phyloP scores from a whole-genome alignment of 30 jellyfish, hydroid and myxozoan genomes.

The Turritopsis dohrnii region DNA sequence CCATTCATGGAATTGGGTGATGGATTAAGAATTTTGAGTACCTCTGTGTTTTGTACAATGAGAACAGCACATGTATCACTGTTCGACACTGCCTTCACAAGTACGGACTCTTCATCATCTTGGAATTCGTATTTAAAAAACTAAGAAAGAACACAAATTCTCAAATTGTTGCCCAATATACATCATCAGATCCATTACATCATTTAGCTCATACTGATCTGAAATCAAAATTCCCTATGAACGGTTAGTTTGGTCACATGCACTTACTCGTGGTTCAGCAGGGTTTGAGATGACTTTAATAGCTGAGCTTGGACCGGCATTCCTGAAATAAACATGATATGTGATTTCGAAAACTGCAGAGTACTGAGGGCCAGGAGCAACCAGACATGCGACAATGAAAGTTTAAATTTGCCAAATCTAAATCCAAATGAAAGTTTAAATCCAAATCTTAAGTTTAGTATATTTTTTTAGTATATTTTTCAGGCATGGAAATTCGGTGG shows the following conservation, averaged over 20 bases:
- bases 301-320: neutral
- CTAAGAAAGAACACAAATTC: constrained; percentile 17
- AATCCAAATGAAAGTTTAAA: no score
- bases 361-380: no score
- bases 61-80: constrained; percentile 65
- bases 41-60: constrained; percentile 72
- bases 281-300: constrained; percentile 35
- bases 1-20: no score
- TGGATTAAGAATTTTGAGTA: neutral
- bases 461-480: no score
- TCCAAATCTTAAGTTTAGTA: no score
- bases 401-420: neutral
- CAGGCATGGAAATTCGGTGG: no score
- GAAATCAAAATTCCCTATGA: no score
- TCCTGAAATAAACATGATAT: neutral
- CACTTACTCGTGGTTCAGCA: constrained; percentile 89
- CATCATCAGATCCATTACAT: neutral
- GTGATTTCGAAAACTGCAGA: neutral
- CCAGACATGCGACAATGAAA: neutral
- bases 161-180: neutral
- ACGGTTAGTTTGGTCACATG: no score
- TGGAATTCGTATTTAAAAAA: constrained; percentile 51
- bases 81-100: constrained; percentile 68
- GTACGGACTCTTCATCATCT: constrained; percentile 50
- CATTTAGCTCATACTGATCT: neutral